Evolutionary conservation across 2,797 vertebrate genomes (phyloP).

Genomic region (Cygnus olor): DNA sequence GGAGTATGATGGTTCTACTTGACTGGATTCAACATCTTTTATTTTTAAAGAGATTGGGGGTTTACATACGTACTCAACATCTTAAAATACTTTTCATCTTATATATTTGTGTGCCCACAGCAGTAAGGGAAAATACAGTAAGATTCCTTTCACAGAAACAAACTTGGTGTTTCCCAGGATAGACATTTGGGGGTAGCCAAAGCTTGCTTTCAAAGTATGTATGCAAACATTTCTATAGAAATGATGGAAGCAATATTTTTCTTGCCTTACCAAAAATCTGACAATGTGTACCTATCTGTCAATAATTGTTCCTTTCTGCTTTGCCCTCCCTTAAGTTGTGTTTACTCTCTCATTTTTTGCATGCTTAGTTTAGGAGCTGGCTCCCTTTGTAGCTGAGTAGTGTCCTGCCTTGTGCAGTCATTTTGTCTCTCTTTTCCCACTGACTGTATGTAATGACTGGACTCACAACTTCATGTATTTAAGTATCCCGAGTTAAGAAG

Average conservation of each 20-base stretch:
- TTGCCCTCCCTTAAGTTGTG: background rate
- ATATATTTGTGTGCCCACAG: too few relatives aligned
- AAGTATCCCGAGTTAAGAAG: background rate
- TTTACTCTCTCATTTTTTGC: background rate
- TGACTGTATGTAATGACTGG: too few relatives aligned
- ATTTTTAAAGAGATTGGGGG: background rate
- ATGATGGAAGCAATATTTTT: background rate
- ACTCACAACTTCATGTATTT: fast-evolving
- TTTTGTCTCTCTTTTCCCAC: background rate
- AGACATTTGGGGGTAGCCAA: background rate
- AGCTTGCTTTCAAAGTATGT: fast-evolving
- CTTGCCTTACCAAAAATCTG: background rate
- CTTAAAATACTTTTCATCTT: background rate
- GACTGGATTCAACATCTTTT: background rate
- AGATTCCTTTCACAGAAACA: background rate
- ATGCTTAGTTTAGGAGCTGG: background rate
- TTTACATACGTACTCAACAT: background rate
- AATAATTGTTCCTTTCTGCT: background rate
- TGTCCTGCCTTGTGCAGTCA: background rate
- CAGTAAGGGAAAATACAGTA: background rate
- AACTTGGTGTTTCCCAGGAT: background rate
- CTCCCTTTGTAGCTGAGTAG: fast-evolving
- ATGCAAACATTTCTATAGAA: background rate
- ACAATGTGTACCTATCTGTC: background rate
- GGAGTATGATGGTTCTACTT: background rate